These are phyloP conservation scores for Bambusicola thoracicus DNA, from an alignment of 2,113 vertebrate species.

Conservation along the genomic window DNA sequence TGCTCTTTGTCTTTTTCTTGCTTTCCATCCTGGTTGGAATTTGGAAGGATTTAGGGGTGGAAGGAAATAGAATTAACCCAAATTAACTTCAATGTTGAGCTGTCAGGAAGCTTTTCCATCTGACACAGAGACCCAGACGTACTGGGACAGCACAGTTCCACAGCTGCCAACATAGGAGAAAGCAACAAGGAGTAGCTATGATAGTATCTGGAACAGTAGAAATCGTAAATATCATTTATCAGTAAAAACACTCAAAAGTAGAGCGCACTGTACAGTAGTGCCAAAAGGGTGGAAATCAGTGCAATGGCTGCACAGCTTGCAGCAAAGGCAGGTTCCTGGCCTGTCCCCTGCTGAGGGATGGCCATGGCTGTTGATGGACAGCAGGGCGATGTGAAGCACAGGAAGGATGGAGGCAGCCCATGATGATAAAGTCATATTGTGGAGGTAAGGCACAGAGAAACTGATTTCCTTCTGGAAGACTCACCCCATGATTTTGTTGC, in stretches of 20 bases:
- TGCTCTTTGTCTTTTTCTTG: neutral
- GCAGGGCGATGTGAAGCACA: neutral
- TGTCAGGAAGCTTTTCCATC: neutral
- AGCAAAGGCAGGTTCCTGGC: neutral
- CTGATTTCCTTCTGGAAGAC: conserved; percentile 57
- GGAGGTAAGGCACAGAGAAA: conserved; percentile 13
- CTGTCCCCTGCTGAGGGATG: neutral
- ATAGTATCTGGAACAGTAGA: too few species aligned
- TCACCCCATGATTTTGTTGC: conserved; percentile 61
- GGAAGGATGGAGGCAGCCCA: neutral
- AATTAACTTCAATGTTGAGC: neutral
- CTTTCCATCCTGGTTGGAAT: neutral
- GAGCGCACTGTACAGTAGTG: neutral
- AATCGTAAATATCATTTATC: neutral
- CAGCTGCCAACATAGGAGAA: neutral
- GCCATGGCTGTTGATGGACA: neutral
- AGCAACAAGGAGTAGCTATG: neutral
- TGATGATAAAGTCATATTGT: conserved; percentile 8
- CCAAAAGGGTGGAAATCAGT: neutral
- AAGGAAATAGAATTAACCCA: neutral
- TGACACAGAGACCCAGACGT: neutral
- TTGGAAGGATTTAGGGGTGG: neutral
- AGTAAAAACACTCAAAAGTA: neutral
- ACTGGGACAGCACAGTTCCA: neutral
- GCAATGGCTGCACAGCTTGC: neutral